Evolutionary conservation across 2,888 invertebrate genomes (phyloP), one percentile per base, ranked within the genome.

Genomic region (Eristalis pertinax): DNA sequence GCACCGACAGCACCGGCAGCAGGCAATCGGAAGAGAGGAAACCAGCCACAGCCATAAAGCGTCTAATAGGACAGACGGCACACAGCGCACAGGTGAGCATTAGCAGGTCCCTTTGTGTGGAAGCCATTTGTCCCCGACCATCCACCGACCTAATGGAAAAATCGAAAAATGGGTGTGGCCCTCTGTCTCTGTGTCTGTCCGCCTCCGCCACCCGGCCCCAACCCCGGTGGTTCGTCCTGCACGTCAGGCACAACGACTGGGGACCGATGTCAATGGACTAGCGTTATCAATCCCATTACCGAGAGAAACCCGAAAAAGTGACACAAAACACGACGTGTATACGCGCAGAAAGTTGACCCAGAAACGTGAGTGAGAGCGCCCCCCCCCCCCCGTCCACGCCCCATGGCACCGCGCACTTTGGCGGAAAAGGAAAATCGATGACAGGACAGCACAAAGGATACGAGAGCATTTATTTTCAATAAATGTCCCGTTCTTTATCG

Each of bases 121-220:
- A 32, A 63, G n/a, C 43, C 26, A 15, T 29, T 19, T 8, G 41
- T 65, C 43, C n/a, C 26, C 43, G n/a, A 32, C 72, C 72, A 41
- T 43, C 43, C 70, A 22, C 26, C 63, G 19, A 65, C 82, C 74
- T 74, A 86, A 86, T 82, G 70, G 85, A 82, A 86, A 85, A 82
- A 86, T 86, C 82, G 77, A 86, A 77, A 86, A 70, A 86, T 83
- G 78, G 86, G 86, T 86, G 86, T 75, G 83, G 86, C 75, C 77
- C 69, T 77, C 76, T 43, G 32, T 41, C 60, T 60, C 38, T 62
- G 15, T 67, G 22, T 11, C 60, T 67, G 63, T n/a, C n/a, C 11
- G 11, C 35, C 11, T 13, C 38, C 13, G 8, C 13, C 2, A 1
- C 8, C 38, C 38, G 2, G 10, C 35, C 11, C 11, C 65, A 38